Base-by-base conservation (phyloP, 37 sponge, comb jelly and placozoan species). In the Spongilla lacustris region DNA sequence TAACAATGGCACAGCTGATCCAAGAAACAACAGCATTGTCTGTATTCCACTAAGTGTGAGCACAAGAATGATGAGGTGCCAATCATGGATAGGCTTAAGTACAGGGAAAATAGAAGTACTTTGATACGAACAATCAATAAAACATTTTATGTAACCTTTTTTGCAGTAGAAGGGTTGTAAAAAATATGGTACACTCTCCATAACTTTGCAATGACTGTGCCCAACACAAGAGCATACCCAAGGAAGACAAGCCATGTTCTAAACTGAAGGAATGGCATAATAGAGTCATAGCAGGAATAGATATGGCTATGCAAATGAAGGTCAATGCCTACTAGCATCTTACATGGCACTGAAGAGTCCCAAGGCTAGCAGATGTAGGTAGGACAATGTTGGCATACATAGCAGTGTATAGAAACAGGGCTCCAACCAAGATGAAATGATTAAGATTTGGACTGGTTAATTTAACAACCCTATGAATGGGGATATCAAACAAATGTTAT, bases 381-480 rank as follows among this genome's bases (percentile, higher is more conserved):
- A 86, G 77, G 27, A 81, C 8, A 21, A 80, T 69, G 36, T 67
- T 81, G 76, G 75, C 69, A 32, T 50, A 76, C 48, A 80, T 58
- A 2, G 86, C 36, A 25, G 67, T 29, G 50, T 70, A 85, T 38
- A 86, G 24, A 36, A 85, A 5, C 28, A 77, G 48, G 8, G 76
- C 68, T 19, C 91, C 91, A 68, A 82, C 8, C 30, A 90, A 49
- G 29, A 90, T 82, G 35, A 90, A 8, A 58, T 90, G 85, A 66
- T 90, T 90, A 21, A 90, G 73, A 37, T 85, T 90, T 13, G 91
- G 91, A 77, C 91, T 90, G 12, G 84, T 90, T 13, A 90, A 71
- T 11, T 76, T 75, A n/a, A 90, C 81, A 75, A 85, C 49, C 77
- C 91, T 89, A 25, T 10, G 30, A 37, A 48, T 41, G 3, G 21